Evolutionary conservation across 2,888 invertebrate genomes (phyloP), one percentile per base, ranked within the genome.

Genomic region (Helobdella robusta): DNA sequence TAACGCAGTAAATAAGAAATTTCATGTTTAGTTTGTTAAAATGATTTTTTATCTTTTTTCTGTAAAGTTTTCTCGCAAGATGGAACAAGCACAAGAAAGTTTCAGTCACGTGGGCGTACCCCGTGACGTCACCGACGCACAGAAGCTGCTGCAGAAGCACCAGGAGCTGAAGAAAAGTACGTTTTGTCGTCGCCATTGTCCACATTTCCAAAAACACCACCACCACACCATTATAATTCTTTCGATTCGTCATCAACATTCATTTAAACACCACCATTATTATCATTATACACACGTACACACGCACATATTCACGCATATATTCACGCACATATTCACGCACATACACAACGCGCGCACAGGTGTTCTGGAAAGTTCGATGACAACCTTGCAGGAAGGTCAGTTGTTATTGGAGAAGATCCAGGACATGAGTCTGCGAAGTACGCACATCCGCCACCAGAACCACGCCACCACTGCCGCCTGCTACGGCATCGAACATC

Each of bases 361-460:
- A 81, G 82, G 77, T 68, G 85, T 89, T 78, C 80, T 90, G 66
- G 89, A 89, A 71, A 82, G 86, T 5, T 84, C 89, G 2, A 88
- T 89, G 85, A 83, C 84, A n/a, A 87, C 89, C 2, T 81, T 91
- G 59, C 87, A 88, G 75, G 85, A 87, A 70, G 90, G 90, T 59
- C 88, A 88, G 76, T 82, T 83, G 64, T 81, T 90, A 69, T 81
- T 91, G 73, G 86, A 86, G 60, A 84, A 85, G 74, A 81, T 91
- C 70, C 85, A 86, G 74, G 86, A 88, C 76, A 83, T 89, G 72
- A 86, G 86, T 66, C 84, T 85, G 75, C 84, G 86, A 76, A 87
- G 87, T 73, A 86, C 87, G 67, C 83, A 87, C 73, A 78, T 25
- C 20, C 62, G 50, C n/a, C 62, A 62, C 34, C 54, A 54, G n/a